Conservation (phyloP, 1,140 invertebrate species). For the Eciton burchellii region DNA sequence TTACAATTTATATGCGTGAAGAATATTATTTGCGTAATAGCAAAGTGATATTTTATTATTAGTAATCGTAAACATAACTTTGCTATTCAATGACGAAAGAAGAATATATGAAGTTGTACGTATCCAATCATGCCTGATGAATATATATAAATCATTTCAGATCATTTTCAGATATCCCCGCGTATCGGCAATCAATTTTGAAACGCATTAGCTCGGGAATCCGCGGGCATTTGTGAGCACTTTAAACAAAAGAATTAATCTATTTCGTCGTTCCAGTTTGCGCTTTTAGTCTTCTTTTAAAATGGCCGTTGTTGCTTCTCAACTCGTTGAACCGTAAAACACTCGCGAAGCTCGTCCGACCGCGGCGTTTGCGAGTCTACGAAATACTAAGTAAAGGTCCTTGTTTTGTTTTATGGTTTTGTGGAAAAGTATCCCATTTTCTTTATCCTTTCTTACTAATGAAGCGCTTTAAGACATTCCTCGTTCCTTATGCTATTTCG, state of each 20-base stretch:
- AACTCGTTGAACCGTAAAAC: constrained; percentile 56
- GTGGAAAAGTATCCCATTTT: constrained; percentile 24
- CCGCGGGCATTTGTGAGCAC: constrained; percentile 30
- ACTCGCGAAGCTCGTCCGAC: constrained; percentile 37
- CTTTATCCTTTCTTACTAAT: constrained; percentile 46
- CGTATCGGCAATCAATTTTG: constrained; percentile 38
- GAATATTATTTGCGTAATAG: neutral
- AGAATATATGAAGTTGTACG: neutral
- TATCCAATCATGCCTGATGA: neutral
- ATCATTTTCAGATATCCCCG: neutral
- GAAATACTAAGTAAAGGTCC: constrained; percentile 54
- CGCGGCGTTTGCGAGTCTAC: constrained; percentile 39
- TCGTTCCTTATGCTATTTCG: constrained; percentile 28
- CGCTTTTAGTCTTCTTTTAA: constrained; percentile 52
- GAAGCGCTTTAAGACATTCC: constrained; percentile 42
- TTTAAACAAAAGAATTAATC: constrained; percentile 59
- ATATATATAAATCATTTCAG: constrained; percentile 1
- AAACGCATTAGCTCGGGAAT: constrained; percentile 25
- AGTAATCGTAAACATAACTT: neutral
- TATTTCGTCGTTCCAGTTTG: constrained; percentile 42
- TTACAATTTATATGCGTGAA: neutral
- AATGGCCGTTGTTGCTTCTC: constrained; percentile 50
- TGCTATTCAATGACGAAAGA: neutral
- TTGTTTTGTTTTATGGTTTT: constrained; percentile 40
- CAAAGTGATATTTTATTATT: neutral